phyloP scores from a whole-genome alignment of 2,113 vertebrate genomes.

The Rhegmatorhina hoffmannsi region DNA sequence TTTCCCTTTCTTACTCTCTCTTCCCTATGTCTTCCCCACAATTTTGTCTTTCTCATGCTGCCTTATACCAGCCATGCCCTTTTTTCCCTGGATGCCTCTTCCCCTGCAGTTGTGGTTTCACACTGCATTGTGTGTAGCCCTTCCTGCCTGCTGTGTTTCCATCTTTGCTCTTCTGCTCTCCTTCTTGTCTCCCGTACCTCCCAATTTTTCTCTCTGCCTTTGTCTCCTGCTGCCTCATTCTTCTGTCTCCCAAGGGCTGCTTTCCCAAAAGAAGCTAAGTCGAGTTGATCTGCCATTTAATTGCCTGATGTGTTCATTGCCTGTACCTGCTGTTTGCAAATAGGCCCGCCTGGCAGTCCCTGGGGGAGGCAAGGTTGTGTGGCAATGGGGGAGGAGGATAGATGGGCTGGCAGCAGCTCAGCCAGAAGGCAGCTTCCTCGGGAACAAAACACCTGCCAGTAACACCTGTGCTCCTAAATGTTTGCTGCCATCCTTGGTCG shows the following conservation, averaged over 20 bases:
- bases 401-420: conserved; percentile 52
- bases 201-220: not conserved
- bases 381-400: not conserved
- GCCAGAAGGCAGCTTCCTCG: conserved; percentile 54
- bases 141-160: conserved; percentile 3
- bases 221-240: conserved; percentile 25
- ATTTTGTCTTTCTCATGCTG: not conserved
- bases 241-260: conserved; percentile 51
- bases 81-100: not conserved
- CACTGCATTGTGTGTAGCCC: accelerated
- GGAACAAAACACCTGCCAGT: conserved; percentile 63
- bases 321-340: conserved; percentile 57
- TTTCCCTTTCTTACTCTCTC: not conserved
- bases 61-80: not conserved
- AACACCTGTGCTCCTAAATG: conserved; percentile 58
- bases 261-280: conserved; percentile 67
- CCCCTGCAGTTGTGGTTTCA: not conserved
- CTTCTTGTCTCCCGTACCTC: not conserved
- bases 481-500: conserved; percentile 55
- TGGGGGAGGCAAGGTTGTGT: conserved; percentile 17
- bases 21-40: not conserved
- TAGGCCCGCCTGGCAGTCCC: conserved; percentile 40
- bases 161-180: not conserved
- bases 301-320: conserved; percentile 67
- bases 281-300: conserved; percentile 72